Conservation (phyloP, 2,113 vertebrate genomes). For the Rattus rattus region DNA sequence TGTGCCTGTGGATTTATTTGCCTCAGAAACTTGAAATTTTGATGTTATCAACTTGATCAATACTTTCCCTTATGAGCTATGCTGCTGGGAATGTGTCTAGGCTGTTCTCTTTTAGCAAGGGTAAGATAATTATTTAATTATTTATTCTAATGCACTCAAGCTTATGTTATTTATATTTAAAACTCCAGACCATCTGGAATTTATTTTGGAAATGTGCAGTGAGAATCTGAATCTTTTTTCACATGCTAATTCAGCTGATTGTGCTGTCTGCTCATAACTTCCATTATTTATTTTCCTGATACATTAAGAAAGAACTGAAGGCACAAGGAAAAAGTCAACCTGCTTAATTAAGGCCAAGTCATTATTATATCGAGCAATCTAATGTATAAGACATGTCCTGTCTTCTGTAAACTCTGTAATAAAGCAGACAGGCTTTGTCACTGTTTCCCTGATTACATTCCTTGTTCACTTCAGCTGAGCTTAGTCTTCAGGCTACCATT, state of each 20-base stretch:
- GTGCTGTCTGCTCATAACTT: constrained; percentile 4
- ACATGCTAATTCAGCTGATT: constrained; percentile 48
- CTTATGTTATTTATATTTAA: constrained; percentile 74
- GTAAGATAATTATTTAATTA: constrained; percentile 60
- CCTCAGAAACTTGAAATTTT: constrained; percentile 8
- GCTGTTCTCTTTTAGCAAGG: constrained; percentile 49
- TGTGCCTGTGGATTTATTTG: constrained; percentile 25
- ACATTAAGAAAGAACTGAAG: constrained; percentile 9
- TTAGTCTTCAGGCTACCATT: not conserved
- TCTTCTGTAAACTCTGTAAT: not conserved
- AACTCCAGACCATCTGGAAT: constrained; percentile 68
- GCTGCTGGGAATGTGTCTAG: not conserved
- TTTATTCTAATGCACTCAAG: constrained; percentile 52
- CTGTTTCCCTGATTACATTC: not conserved
- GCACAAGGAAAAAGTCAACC: not conserved
- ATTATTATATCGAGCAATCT: not conserved
- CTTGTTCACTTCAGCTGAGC: not conserved
- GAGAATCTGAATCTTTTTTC: constrained; percentile 45
- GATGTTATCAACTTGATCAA: constrained; percentile 23
- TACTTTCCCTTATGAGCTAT: constrained; percentile 1
- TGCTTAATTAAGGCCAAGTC: constrained; percentile 20
- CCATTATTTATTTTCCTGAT: not conserved
- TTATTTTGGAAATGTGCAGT: constrained; percentile 61
- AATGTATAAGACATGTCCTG: not conserved
- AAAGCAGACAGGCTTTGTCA: not conserved